phyloP scores from a whole-genome alignment of 1,140 invertebrate genomes.

The Rhynchophorus ferrugineus region DNA sequence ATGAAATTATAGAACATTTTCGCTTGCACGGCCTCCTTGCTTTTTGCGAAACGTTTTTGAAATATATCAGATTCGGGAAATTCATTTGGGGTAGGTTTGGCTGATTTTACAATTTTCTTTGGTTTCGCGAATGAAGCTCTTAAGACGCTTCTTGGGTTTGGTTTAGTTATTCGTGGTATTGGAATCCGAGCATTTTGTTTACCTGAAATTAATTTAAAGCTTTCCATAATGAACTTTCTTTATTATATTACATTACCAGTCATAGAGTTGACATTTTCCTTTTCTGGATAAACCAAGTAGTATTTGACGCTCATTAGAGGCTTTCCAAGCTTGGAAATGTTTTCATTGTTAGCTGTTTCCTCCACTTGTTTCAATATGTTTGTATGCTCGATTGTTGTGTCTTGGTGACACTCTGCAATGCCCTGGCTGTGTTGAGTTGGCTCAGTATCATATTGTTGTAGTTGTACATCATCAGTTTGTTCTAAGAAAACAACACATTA shows the following conservation, averaged over 20 bases:
- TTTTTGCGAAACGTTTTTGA: conserved; percentile 30
- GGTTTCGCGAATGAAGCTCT: conserved; percentile 21
- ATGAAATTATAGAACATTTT: conserved; percentile 34
- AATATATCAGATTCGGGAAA: conserved; percentile 17
- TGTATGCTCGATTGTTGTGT: conserved; percentile 2
- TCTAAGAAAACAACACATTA: not conserved
- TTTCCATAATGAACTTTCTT: too few species aligned
- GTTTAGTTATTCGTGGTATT: conserved; percentile 8
- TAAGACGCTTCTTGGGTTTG: conserved; percentile 33
- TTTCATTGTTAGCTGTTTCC: conserved; percentile 11
- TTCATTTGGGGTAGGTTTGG: not conserved
- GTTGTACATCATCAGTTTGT: not conserved
- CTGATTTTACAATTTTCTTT: not conserved
- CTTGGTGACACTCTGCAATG: not conserved
- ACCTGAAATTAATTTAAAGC: conserved; percentile 5
- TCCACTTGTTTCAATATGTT: conserved; percentile 23
- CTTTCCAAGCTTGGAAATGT: conserved; percentile 15
- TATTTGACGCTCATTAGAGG: conserved; percentile 17
- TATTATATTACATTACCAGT: conserved; percentile 3
- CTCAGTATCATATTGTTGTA: not conserved
- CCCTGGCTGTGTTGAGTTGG: not conserved
- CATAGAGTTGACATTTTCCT: conserved; percentile 30
- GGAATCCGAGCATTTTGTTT: not conserved
- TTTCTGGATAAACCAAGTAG: conserved; percentile 31
- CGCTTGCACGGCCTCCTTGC: conserved; percentile 32